Conservation (phyloP, 2,888 invertebrate species). For the Poecilobothrus nobilitatus region DNA sequence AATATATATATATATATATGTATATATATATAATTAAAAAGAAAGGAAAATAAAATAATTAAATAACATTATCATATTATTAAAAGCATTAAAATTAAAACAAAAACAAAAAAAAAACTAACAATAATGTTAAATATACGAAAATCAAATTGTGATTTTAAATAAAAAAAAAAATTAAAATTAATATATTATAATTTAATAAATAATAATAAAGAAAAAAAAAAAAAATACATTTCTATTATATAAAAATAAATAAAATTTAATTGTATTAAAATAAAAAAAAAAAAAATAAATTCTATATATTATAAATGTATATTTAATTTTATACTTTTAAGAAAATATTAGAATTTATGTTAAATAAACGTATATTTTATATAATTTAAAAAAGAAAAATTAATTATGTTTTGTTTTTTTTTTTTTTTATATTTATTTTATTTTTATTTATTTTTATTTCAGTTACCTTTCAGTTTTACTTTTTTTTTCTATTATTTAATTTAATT, state of each 20-base stretch:
- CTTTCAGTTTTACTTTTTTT: background rate
- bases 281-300: background rate
- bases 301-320: background rate
- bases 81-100: background rate
- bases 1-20: too few species aligned
- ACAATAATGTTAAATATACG: constrained; percentile 6
- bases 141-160: constrained; percentile 6
- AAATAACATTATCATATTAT: too few species aligned
- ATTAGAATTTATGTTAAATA: constrained; percentile 6
- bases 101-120: background rate
- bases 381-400: background rate
- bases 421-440: background rate
- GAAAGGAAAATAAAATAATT: background rate
- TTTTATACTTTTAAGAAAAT: background rate
- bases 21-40: too few species aligned
- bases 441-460: background rate
- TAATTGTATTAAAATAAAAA: background rate
- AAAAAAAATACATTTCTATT: too few species aligned
- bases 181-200: too few species aligned
- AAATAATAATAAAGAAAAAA: too few species aligned
- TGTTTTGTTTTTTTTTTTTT: background rate
- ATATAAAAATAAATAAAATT: background rate
- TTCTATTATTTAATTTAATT: background rate
- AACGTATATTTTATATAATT: constrained; percentile 2
- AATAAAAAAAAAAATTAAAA: background rate